These are phyloP conservation scores for Eurystomus gularis DNA, from an alignment of 2,113 vertebrate species.

Conservation along the genomic window DNA sequence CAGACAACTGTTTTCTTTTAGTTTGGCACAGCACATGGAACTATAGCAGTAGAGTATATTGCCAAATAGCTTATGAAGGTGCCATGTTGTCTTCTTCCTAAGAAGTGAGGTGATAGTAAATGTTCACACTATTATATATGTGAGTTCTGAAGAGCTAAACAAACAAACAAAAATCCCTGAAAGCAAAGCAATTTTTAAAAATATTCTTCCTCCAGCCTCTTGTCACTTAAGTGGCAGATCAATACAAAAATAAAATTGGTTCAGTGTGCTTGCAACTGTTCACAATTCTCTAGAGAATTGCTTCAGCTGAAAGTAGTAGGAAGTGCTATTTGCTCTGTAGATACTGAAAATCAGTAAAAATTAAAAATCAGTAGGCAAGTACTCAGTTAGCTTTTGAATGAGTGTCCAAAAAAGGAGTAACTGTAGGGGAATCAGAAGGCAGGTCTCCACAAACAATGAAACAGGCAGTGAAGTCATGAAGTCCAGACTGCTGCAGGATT, in stretches of 20 bases:
- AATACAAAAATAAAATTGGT: conserved; percentile 14
- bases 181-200: background rate
- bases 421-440: background rate
- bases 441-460: background rate
- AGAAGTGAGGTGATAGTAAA: background rate
- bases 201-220: background rate
- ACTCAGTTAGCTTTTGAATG: background rate
- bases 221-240: conserved; percentile 3
- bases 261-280: background rate
- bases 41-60: background rate
- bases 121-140: background rate
- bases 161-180: background rate
- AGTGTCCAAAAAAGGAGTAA: background rate
- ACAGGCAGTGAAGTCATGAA: rapidly evolving
- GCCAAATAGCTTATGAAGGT: background rate
- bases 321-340: background rate
- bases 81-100: background rate
- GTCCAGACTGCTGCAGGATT: background rate
- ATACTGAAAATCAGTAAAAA: background rate
- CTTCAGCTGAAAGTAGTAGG: conserved; percentile 3
- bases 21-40: background rate
- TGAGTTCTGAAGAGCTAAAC: background rate
- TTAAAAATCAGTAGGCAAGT: background rate
- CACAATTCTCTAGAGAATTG: background rate
- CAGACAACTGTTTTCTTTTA: background rate